phyloP scores from a whole-genome alignment of 2,888 invertebrate genomes.

The Acanthosepion pharaonis region DNA sequence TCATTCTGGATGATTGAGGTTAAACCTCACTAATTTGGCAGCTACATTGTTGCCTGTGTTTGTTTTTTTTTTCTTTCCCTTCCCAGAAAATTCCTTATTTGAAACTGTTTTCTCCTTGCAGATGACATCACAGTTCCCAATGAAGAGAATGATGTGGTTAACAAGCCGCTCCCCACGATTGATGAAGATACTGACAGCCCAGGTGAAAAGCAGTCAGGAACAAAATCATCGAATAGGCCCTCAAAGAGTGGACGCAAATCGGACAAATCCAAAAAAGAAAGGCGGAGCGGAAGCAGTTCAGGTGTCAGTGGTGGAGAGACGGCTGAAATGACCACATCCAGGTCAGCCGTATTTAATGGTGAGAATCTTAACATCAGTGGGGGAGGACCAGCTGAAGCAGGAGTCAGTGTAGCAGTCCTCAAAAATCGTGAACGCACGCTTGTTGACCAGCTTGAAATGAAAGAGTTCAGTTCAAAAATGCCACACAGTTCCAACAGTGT shows the following conservation, averaged over 20 bases:
- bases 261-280: background rate
- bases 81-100: no score
- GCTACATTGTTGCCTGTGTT: no score
- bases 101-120: background rate
- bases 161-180: constrained; percentile 38
- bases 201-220: background rate
- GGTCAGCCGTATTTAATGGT: background rate
- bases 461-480: background rate
- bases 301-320: background rate
- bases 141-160: constrained; percentile 37
- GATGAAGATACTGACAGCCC: constrained; percentile 38
- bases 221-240: background rate
- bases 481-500: constrained; percentile 21
- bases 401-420: background rate
- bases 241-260: background rate
- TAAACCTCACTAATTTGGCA: no score
- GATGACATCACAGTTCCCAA: constrained; percentile 39
- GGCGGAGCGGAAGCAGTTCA: background rate
- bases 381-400: background rate
- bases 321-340: background rate
- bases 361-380: background rate
- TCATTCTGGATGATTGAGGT: no score
- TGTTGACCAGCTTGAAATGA: background rate
- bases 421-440: background rate
- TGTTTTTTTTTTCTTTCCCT: no score